Base-by-base conservation (phyloP, 92 coral and sea anemone species). In the Epizoanthus rinbou region DNA sequence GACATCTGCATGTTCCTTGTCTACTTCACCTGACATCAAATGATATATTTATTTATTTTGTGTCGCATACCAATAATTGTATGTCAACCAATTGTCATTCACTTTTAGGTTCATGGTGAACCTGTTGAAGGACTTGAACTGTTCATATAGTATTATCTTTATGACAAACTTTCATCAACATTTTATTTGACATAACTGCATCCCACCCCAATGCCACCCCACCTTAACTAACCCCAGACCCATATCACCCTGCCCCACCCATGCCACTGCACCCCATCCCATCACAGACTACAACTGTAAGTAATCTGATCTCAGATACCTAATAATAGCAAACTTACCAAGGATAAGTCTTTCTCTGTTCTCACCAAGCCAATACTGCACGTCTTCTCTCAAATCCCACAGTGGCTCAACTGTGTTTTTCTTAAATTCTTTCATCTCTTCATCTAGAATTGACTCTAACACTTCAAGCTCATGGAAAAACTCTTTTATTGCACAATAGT, bases 301-400 rank as follows among this genome's bases (percentile, higher is more conserved):
- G 31, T 28, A 28, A 28, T 28, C 31, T 28, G 31, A 0, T 28
- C 31, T 28, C n/a, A n/a, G n/a, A n/a, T n/a, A n/a, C n/a, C n/a
- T n/a, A n/a, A n/a, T n/a, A n/a, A n/a, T n/a, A n/a, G n/a, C 8
- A 21, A n/a, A 56, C 80, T 82, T 74, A 95, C 97, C 97, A 84
- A 92, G 68, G 64, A 89, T 66, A 25, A 92, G 74, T 74, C 92
- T 92, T 63, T 92, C 95, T 69, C 94, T 97, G 84, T 94, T 92
- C 74, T 97, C 98, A 65, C 95, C 86, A 33, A 97, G 83, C 99
- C 99, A 97, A 68, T 88, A 90, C 85, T 94, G 98, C 62, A 97
- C 86, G 86, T 97, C 99, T 69, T 97, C 99, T 31, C 92, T 88
- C 80, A 97, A 73, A 85, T 91, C 99, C 97, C 98, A 91, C 6